Base-by-base conservation (phyloP, 2,888 invertebrate species). In the Prosopocoilus inquinatus region DNA sequence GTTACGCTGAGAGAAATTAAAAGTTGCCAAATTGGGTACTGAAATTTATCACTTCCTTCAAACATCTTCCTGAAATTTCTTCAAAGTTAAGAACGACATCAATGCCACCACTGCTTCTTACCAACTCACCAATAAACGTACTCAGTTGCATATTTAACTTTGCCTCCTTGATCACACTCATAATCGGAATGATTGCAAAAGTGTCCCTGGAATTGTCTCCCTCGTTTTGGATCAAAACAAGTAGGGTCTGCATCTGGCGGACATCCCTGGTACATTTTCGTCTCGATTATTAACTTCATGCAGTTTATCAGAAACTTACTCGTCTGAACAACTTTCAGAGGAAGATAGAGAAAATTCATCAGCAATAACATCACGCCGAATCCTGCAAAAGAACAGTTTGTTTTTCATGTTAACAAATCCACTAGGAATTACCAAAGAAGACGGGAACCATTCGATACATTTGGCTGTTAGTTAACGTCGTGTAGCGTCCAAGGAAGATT, bases 391-490 rank as follows among this genome's bases (percentile, higher is more conserved):
- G 36, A 45, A 9, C n/a, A 32, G 11, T 44, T 32, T 13, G 11
- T 46, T 46, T 46, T 20, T 12, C 5, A 12, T 9, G 3, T 33
- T 15, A 12, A 4, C 28, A 46, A 11, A 28, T 2, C 12, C 12
- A n/a, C n/a, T 1, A 9, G 8, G 15, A 46, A 16, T 55, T 56
- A 64, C 67, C 67, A 47, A 64, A 66, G 50, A 63, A 64, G 50
- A 67, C 47, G 7, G 67, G 65, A 2, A 61, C 61, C 66, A 67
- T 67, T 44, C 64, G 51, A 44, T 67, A 67, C 61, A 67, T 57
- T 52, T 67, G 67, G 43, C 61, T 53, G 39, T 65, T 65, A 2
- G 64, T 58, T 39, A 66, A 38, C 43, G 52, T 58, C 1, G 66
- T 61, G 39, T 67, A 67, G 16, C 58, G 55, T 15, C 67, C 67